Base-by-base conservation (phyloP, 1,140 invertebrate species). In the Aethina tumida region DNA sequence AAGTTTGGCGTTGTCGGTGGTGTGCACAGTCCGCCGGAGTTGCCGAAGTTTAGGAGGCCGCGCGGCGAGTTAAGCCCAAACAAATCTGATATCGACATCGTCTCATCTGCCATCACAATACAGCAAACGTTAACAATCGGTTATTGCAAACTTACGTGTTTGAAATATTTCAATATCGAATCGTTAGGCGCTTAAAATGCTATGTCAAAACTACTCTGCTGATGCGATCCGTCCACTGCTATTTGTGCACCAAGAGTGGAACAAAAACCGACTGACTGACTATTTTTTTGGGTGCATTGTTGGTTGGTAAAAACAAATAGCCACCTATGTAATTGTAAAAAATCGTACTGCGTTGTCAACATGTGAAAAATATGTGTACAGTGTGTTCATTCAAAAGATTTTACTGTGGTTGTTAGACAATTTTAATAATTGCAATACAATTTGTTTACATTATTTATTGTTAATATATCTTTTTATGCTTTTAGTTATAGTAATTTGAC, bases 31-130 rank as follows among this genome's bases (percentile, higher is more conserved):
- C 43, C 47, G 18, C 41, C 33, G 18, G 46, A 36, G 32, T 49
- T 43, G 17, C 47, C 45, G 22, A 56, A 56, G 31, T 55, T 61
- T 53, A 72, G 55, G 26, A 70, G 45, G 29, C 67, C 69, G 30
- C 68, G 60, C 10, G 68, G 64, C 24, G 68, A 59, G 50, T 66
- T 66, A 22, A 72, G 50, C 20, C 68, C 69, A 26, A 73, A 63
- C 38, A 71, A 52, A 50, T 73, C 70, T 26, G 66, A 58, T 42
- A 72, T 67, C 5, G 67, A 67, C 52, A 68, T 69, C 17, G 53
- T 58, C 20, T 57, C 58, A 43, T 49, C 55, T 50, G 53, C 49
- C 53, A 56, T 58, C 31, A 36, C n/a, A 21, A 31, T 16, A 30
- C 24, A 17, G 10, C 9, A 39, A 40, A 37, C 14, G n/a, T n/a